These are phyloP conservation scores for Embiotoca jacksoni DNA, from an alignment of 2,113 vertebrate genomes.

Conservation along the genomic window DNA sequence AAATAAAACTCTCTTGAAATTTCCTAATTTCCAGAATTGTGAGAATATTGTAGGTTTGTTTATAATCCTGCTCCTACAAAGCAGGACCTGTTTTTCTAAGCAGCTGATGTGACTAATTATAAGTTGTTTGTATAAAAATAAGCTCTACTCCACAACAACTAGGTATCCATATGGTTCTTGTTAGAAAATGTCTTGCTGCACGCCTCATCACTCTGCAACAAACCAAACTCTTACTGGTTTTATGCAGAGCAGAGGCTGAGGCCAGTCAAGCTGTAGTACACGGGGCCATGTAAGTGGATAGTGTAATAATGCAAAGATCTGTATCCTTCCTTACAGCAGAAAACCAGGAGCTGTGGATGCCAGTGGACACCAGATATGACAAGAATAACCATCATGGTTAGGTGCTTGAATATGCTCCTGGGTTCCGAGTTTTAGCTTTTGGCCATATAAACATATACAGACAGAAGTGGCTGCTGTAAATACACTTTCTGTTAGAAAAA, in stretches of 20 bases:
- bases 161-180: constrained; percentile 72
- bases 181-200: constrained; percentile 64
- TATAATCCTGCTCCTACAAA: not conserved
- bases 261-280: constrained; percentile 46
- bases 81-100: not conserved
- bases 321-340: constrained; percentile 41
- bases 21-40: not conserved
- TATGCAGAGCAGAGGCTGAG: constrained; percentile 41
- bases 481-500: constrained; percentile 40
- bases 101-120: constrained; percentile 47
- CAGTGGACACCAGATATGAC: constrained; percentile 71
- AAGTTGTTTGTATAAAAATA: constrained; percentile 57
- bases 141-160: constrained; percentile 33
- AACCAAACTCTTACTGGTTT: constrained; percentile 60
- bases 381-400: constrained; percentile 70
- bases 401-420: constrained; percentile 65
- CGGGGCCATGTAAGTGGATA: constrained; percentile 64
- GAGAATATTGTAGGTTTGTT: not conserved
- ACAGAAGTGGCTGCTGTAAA: constrained; percentile 56
- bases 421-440: constrained; percentile 64
- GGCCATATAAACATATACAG: constrained; percentile 61
- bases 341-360: constrained; percentile 59
- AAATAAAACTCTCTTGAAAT: not conserved
- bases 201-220: constrained; percentile 61
- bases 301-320: constrained; percentile 63